Conservation (phyloP, 2,113 vertebrate species). For the Oncorhynchus tshawytscha region DNA sequence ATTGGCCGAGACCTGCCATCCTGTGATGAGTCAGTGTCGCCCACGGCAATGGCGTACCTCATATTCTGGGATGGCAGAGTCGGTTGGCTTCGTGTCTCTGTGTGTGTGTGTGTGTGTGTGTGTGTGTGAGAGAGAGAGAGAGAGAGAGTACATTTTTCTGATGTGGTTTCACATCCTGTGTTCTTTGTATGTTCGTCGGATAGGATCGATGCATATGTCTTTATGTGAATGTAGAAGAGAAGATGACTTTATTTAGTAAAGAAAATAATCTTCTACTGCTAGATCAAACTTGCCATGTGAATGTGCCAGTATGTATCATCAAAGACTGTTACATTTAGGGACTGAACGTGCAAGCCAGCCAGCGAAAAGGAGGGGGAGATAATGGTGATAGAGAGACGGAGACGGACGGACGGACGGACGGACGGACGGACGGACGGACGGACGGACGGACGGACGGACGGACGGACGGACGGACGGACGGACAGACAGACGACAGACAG, state of each 20-base stretch:
- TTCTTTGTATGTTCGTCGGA: background rate
- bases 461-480: too few relatives aligned
- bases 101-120: background rate
- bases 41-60: background rate
- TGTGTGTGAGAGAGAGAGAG: background rate
- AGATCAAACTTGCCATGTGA: too few relatives aligned
- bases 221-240: background rate
- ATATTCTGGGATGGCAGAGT: background rate
- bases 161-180: background rate
- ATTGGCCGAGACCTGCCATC: slow-evolving; percentile 14
- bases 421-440: too few relatives aligned
- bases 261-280: too few relatives aligned
- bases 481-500: too few relatives aligned
- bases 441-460: too few relatives aligned
- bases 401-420: too few relatives aligned
- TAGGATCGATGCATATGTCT: background rate
- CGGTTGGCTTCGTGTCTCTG: background rate
- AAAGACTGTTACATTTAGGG: too few relatives aligned
- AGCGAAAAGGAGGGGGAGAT: background rate
- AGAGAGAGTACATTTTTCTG: background rate
- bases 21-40: slow-evolving; percentile 10
- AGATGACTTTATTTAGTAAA: too few relatives aligned
- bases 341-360: background rate
- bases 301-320: background rate
- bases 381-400: background rate